Base-by-base conservation (phyloP, 1,140 invertebrate genomes). In the Bombus haemorrhoidalis region DNA sequence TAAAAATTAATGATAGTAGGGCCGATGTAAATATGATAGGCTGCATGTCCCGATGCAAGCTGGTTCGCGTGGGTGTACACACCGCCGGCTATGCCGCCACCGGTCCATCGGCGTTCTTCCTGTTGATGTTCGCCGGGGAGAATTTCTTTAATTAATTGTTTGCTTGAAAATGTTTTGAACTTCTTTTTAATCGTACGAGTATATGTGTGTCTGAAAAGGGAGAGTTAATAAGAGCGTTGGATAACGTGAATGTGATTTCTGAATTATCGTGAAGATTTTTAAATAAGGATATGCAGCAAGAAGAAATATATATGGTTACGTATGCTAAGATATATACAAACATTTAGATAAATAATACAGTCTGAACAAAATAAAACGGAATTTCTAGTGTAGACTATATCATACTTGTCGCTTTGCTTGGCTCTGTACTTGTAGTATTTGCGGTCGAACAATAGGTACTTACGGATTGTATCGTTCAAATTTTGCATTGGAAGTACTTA, bases 1-100 rank as follows among this genome's bases (percentile, higher is more conserved):
- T 94, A 93, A 94, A 94, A 94, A 94, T 94, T 94, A 93, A 94
- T 94, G 92, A 92, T 91, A 93, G 92, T 91, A 91, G 93, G 93
- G 92, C 87, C 87, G 75, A 91, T 93, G 92, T 93, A 93, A 93
- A 93, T 94, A 93, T 84, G 91, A 93, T 91, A 88, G 90, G 83
- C 62, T 68, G 80, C 80, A 75, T 83, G 82, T 84, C 64, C 62
- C 32, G 81, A 77, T 76, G 73, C 59, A 43, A 76, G 75, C 39
- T 53, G 66, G 76, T 37, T 79, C 77, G 76, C 83, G 77, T 80
- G 76, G 76, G 77, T 80, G 83, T 62, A 62, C 41, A n/a, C 57
- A 47, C 43, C 62, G 62, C 81, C n/a, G 41, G 53, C 62, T 76
- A 77, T 41, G 3, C 64, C 82, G 53, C 66, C 77, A 62, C 76